Conservation (phyloP, 23 tunicate genomes). For the Ascidia mentula region DNA sequence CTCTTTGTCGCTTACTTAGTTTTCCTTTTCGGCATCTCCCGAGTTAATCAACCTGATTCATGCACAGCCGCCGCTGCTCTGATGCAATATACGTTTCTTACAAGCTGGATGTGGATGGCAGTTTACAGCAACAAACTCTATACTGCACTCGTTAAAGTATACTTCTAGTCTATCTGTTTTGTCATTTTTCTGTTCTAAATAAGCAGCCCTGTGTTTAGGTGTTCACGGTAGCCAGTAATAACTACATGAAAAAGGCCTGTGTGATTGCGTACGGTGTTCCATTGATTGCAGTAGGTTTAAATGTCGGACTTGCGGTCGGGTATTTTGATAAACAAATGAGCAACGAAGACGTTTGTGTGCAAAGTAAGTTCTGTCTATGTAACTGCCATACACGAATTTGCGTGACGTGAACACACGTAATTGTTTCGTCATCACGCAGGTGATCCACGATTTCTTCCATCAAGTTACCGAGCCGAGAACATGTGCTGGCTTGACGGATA, state of each 20-base stretch:
- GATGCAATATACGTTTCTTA: slow-evolving; percentile 62
- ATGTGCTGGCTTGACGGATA: slow-evolving; percentile 65
- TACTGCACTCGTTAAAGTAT: slow-evolving; percentile 44
- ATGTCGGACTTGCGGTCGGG: slow-evolving; percentile 41
- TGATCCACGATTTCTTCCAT: slow-evolving; percentile 1
- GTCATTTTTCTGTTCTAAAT: neutral
- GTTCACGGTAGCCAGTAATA: slow-evolving; percentile 14
- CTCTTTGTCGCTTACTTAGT: slow-evolving; percentile 51
- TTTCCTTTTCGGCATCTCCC: slow-evolving; percentile 42
- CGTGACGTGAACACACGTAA: no score
- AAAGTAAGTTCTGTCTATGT: slow-evolving; percentile 30
- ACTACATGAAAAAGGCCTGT: slow-evolving; percentile 35
- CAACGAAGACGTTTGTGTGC: slow-evolving; percentile 24
- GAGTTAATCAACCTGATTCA: neutral
- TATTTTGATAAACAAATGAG: slow-evolving; percentile 26
- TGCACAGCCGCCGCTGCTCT: slow-evolving; percentile 50
- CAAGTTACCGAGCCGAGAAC: slow-evolving; percentile 50
- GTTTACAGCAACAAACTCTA: slow-evolving; percentile 66
- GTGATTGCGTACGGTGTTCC: slow-evolving; percentile 68
- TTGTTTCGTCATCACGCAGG: neutral
- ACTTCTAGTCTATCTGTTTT: neutral
- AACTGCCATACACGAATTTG: no score
- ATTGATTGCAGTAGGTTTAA: slow-evolving; percentile 30
- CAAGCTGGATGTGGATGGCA: slow-evolving; percentile 76
- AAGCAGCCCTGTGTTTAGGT: slow-evolving; percentile 7